Conservation (phyloP, 1,140 invertebrate genomes). For the Drosophila cardini region DNA sequence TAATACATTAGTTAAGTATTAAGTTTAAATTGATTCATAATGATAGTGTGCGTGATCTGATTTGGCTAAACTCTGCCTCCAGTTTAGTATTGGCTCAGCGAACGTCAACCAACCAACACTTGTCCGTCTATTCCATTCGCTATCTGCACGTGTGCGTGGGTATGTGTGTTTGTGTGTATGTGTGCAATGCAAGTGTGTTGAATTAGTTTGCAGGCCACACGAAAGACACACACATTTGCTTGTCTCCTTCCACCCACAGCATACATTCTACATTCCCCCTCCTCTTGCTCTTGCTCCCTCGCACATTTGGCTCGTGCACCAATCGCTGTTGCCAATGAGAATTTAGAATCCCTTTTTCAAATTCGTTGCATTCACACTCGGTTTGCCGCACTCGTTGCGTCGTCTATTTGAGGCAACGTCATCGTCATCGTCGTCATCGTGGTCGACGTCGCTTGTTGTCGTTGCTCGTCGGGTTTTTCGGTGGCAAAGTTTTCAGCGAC, state of each 20-base stretch:
- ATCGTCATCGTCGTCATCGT: constrained; percentile 39
- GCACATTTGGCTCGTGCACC: constrained; percentile 57
- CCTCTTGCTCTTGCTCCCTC: constrained; percentile 8
- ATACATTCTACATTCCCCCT: neutral
- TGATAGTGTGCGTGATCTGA: neutral
- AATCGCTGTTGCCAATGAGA: constrained; percentile 64
- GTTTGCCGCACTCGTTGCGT: constrained; percentile 11
- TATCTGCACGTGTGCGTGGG: neutral
- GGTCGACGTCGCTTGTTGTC: constrained; percentile 43
- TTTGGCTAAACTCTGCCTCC: constrained; percentile 4
- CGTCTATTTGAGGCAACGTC: constrained; percentile 26
- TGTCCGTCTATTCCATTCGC: constrained; percentile 44
- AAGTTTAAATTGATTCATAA: too few species aligned
- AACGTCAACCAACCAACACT: constrained; percentile 40
- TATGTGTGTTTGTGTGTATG: constrained; percentile 21
- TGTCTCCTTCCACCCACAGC: neutral
- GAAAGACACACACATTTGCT: constrained; percentile 21
- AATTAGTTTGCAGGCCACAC: constrained; percentile 51
- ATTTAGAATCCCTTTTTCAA: constrained; percentile 81
- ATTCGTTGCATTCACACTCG: constrained; percentile 76
- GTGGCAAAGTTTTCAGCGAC: constrained; percentile 47
- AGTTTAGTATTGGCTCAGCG: constrained; percentile 6
- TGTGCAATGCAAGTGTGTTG: constrained; percentile 49
- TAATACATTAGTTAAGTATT: too few species aligned
- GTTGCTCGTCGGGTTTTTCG: constrained; percentile 34